Evolutionary conservation across 1,140 invertebrate genomes (phyloP).

Genomic region (Bombus soroeensis): DNA sequence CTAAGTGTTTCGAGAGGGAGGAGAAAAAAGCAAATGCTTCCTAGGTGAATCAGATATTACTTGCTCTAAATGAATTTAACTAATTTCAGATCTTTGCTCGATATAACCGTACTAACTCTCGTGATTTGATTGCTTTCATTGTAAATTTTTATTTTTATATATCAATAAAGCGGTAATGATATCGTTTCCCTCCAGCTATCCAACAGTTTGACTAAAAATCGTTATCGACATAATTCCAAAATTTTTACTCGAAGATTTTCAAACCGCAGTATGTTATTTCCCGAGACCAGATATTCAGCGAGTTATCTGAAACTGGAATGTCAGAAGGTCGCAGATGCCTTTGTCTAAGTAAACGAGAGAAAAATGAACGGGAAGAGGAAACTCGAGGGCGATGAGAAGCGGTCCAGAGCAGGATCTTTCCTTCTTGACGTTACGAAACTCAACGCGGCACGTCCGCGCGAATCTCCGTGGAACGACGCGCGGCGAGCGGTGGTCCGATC

Average conservation of each 20-base stretch:
- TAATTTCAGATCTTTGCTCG: too few species aligned
- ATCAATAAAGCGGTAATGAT: too few species aligned
- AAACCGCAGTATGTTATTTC: too few species aligned
- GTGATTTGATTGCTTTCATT: too few species aligned
- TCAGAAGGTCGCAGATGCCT: too few species aligned
- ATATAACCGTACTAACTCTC: too few species aligned
- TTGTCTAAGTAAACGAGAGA: neutral
- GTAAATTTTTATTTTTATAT: too few species aligned
- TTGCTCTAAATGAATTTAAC: neutral
- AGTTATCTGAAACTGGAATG: too few species aligned
- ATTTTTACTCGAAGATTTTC: neutral
- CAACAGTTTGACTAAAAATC: too few species aligned
- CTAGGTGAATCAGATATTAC: neutral
- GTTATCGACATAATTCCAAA: neutral
- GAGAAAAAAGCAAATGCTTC: neutral
- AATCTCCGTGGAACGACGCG: constrained; percentile 71
- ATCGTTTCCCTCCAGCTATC: too few species aligned
- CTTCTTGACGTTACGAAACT: constrained; percentile 62
- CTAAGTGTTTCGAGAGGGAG: too few species aligned
- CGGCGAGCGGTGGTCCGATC: constrained; percentile 80
- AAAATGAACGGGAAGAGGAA: constrained; percentile 22
- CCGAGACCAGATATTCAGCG: too few species aligned
- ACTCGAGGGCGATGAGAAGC: neutral
- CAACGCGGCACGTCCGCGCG: constrained; percentile 63
- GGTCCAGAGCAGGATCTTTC: constrained; percentile 46